Evolutionary conservation across 2,113 vertebrate genomes (phyloP), one percentile per base, ranked within the genome.

Genomic region (Rhipidura dahli): DNA sequence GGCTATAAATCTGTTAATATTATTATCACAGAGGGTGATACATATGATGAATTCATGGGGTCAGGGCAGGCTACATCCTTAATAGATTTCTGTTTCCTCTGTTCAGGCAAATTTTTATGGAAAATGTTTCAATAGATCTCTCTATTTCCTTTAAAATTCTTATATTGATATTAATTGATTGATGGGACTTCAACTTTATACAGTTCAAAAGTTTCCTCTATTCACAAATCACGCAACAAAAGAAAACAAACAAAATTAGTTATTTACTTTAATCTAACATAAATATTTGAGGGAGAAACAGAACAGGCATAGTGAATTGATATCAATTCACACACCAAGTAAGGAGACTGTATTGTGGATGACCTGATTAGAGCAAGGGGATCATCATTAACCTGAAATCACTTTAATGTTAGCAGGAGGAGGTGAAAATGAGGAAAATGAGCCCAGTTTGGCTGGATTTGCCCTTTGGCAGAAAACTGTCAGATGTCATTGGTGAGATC

Each of bases 101-200:
- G 31, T 90, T 84, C 60, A 89, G 69, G 59, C 16, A 90, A 94
- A 63, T 69, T 69, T 75, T 88, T 95, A 28, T 72, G 33, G 94
- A 96, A 91, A 75, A 40, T 75, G 53, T 63, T 81, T 94, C 85
- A 93, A 51, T 60, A 90, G 10, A 79, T 44, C 40, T 5, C 24
- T 68, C 22, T 45, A 88, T 93, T 97, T 95, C 27, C n/a, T 83
- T 70, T 87, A 56, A 27, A 94, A 96, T 93, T 89, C 22, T 3
- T 81, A 81, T 45, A 66, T 53, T 69, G 7, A 30, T 47, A 47
- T 63, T 77, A 66, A 75, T 87, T 59, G 26, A 35, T 35, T 37
- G 27, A 54, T 47, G 8, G 27, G 16, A 54, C 15, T 71, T 69
- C 23, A 56, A 21, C 22, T 40, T 92, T 20, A 60, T 5, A 13